Percentiles rank a stretch among this genome's conserved stretches.
Conservation (phyloP, 1,140 invertebrate species). For the Oncopeltus fasciatus region DNA sequence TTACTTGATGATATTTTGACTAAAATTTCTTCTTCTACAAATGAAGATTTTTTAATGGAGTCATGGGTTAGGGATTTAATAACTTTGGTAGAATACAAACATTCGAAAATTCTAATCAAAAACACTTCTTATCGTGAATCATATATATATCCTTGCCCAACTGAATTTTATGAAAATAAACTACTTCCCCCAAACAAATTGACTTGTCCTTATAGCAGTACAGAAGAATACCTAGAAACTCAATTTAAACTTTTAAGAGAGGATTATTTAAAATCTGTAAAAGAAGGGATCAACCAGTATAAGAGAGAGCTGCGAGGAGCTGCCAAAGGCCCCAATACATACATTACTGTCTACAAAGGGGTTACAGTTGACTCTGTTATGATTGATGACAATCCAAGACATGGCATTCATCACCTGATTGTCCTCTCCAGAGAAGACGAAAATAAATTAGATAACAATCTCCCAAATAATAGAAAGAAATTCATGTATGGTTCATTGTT, state of each 20-base stretch:
- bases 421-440: constrained; percentile 16
- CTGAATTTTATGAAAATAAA: background rate
- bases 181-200: background rate
- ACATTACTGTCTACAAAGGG: background rate
- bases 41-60: too few species aligned
- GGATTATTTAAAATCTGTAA: constrained; percentile 33
- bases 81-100: too few species aligned
- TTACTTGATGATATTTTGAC: background rate
- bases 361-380: constrained; percentile 16
- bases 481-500: constrained; percentile 57
- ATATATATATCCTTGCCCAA: background rate
- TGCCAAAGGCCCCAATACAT: background rate
- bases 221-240: constrained; percentile 35
- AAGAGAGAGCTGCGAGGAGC: constrained; percentile 5
- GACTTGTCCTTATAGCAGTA: constrained; percentile 26
- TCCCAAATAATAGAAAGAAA: constrained; percentile 34
- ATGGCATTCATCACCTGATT: constrained; percentile 15
- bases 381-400: constrained; percentile 39
- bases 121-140: background rate
- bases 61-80: too few species aligned
- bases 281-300: constrained; percentile 27
- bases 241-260: constrained; percentile 37
- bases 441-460: constrained; percentile 21
- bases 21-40: too few species aligned
- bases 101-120: too few species aligned